Conservation (phyloP, 2,797 vertebrate species). For the Lacerta agilis region DNA sequence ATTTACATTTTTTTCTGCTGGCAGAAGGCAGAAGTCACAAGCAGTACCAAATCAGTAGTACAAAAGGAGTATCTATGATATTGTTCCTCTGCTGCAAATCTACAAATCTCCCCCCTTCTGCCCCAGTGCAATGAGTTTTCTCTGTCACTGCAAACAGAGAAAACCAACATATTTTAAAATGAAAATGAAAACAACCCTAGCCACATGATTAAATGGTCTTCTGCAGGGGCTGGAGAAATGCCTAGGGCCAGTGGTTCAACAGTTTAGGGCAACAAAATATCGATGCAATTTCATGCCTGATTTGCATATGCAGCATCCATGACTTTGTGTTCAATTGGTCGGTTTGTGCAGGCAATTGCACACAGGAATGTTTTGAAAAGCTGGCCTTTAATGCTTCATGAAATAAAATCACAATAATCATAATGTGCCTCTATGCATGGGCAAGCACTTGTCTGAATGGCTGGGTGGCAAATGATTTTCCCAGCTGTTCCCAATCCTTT, state of each 20-base stretch:
- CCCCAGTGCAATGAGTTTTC: neutral
- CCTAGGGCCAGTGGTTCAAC: conserved; percentile 12
- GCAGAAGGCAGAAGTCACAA: neutral
- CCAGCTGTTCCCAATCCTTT: neutral
- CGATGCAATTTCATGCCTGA: neutral
- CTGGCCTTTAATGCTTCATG: neutral
- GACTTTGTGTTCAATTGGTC: conserved; percentile 24
- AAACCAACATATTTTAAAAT: neutral
- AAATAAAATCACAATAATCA: conserved; percentile 20
- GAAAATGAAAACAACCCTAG: neutral
- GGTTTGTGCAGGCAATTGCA: conserved; percentile 18
- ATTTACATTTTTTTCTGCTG: neutral
- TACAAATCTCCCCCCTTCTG: neutral
- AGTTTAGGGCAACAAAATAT: conserved; percentile 13
- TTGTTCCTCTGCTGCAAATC: neutral
- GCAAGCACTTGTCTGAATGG: conserved; percentile 5
- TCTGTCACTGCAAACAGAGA: neutral
- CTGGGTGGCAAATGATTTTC: neutral
- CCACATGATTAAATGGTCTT: neutral
- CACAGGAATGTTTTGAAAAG: conserved; percentile 48
- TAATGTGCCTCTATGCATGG: conserved; percentile 8
- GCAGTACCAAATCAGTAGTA: neutral
- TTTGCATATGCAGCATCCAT: conserved; percentile 30
- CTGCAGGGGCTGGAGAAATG: conserved; percentile 15
- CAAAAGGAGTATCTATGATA: neutral